Percentiles rank a stretch among this genome's conserved stretches.
These are phyloP conservation scores for Hemibagrus guttatus DNA, from an alignment of 2,797 vertebrate genomes.

Conservation along the genomic window DNA sequence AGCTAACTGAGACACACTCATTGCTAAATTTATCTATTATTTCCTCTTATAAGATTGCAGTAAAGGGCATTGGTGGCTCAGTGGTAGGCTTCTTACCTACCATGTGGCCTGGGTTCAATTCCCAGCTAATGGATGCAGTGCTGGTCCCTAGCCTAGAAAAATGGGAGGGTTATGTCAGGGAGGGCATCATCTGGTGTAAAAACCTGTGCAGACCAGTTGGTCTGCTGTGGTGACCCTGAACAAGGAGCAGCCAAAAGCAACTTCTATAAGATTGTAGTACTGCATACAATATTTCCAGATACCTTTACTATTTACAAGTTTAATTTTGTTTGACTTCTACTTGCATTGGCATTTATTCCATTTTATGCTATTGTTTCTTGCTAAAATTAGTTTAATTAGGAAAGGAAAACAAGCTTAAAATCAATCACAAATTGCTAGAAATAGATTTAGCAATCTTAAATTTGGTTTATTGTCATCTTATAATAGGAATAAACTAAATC, in stretches of 20 bases:
- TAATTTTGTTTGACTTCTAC: not conserved
- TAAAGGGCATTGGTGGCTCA: not conserved
- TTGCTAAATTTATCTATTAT: not conserved
- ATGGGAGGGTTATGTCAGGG: too few relatives aligned
- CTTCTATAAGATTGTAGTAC: too few relatives aligned
- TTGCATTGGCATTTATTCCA: not conserved
- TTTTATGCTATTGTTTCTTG: not conserved
- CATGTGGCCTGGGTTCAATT: too few relatives aligned
- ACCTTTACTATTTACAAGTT: not conserved
- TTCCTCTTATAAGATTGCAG: not conserved
- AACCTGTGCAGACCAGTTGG: too few relatives aligned
- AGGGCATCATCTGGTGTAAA: too few relatives aligned
- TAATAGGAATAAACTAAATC: not conserved
- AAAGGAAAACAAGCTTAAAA: not conserved
- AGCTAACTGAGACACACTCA: too few relatives aligned
- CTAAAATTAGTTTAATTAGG: not conserved
- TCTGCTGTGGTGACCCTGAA: too few relatives aligned
- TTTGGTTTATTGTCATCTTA: not conserved
- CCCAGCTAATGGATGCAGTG: too few relatives aligned
- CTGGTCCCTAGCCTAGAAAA: too few relatives aligned
- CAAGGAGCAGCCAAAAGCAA: too few relatives aligned
- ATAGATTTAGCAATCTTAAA: not conserved
- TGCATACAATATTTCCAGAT: too few relatives aligned
- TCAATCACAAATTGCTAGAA: not conserved
- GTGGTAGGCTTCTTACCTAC: too few relatives aligned